phyloP scores from a whole-genome alignment of 1,140 invertebrate genomes.

The Acromyrmex echinatior region DNA sequence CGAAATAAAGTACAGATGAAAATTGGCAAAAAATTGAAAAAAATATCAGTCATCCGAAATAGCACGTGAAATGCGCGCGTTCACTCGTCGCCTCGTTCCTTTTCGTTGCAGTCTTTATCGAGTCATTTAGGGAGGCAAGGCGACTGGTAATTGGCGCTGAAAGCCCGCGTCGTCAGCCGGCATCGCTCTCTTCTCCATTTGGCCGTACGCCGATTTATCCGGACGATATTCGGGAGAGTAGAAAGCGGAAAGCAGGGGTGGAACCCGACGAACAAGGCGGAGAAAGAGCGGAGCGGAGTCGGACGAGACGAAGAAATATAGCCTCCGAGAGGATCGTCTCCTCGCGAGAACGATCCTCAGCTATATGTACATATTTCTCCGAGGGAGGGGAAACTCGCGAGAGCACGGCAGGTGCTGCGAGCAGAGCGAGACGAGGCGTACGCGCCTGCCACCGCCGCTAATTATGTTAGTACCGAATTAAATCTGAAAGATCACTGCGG shows the following conservation, averaged over 20 bases:
- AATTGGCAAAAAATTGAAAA: slow-evolving; percentile 8
- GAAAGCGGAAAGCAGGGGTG: slow-evolving; percentile 54
- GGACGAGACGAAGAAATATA: slow-evolving; percentile 42
- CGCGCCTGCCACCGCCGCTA: slow-evolving; percentile 80
- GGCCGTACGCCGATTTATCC: slow-evolving; percentile 80
- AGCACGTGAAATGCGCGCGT: slow-evolving; percentile 17
- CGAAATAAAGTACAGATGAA: neutral
- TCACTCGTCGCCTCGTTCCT: slow-evolving; percentile 38
- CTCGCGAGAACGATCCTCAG: slow-evolving; percentile 45
- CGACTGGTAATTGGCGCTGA: slow-evolving; percentile 83
- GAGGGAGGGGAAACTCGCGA: slow-evolving; percentile 54
- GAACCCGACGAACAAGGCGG: slow-evolving; percentile 17
- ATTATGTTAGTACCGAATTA: slow-evolving; percentile 86
- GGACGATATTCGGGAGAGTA: slow-evolving; percentile 64
- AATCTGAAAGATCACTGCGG: slow-evolving; percentile 84
- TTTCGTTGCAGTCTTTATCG: slow-evolving; percentile 56
- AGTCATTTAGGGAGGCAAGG: slow-evolving; percentile 43
- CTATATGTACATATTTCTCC: slow-evolving; percentile 10
- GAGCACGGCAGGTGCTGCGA: slow-evolving; percentile 84
- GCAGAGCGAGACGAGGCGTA: slow-evolving; percentile 83
- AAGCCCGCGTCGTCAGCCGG: slow-evolving; percentile 78
- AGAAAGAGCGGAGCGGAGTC: slow-evolving; percentile 1
- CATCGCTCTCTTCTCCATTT: slow-evolving; percentile 76
- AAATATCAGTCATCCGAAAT: slow-evolving; percentile 24
- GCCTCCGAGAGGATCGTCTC: neutral